Evolutionary conservation across 1,140 invertebrate genomes (phyloP).

Genomic region (Drosophila mojavensis): DNA sequence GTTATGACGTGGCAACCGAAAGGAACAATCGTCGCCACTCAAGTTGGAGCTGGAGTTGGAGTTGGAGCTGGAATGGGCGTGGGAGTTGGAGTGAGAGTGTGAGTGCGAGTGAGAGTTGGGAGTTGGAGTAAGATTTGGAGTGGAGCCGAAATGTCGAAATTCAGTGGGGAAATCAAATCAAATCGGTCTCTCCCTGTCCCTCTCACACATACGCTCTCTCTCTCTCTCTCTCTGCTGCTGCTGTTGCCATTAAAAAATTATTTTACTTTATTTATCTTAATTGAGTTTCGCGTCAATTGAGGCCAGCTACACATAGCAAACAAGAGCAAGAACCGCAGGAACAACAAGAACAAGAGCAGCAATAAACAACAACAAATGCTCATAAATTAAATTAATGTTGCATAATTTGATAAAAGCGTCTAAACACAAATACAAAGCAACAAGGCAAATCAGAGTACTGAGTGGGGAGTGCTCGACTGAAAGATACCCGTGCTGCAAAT

Average conservation of each 20-base stretch:
- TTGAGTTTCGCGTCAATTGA: slow-evolving; percentile 75
- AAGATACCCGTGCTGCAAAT: background rate
- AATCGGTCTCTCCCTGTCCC: slow-evolving; percentile 19
- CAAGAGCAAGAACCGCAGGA: background rate
- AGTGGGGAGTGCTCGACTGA: background rate
- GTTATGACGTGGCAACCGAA: slow-evolving; percentile 42
- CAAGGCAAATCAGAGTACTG: slow-evolving; percentile 15
- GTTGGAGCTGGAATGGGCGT: too few relatives aligned
- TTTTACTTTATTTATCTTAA: slow-evolving; percentile 78
- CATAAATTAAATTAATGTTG: slow-evolving; percentile 78
- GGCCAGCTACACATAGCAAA: slow-evolving; percentile 26
- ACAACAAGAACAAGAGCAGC: slow-evolving; percentile 15
- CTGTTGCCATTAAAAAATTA: slow-evolving; percentile 12
- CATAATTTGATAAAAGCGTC: slow-evolving; percentile 71
- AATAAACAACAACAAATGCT: slow-evolving; percentile 35
- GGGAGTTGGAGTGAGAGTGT: background rate
- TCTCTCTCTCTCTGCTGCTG: slow-evolving; percentile 8
- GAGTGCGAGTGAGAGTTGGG: background rate
- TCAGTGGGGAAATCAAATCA: slow-evolving; percentile 74
- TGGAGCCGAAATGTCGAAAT: slow-evolving; percentile 4
- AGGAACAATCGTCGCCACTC: slow-evolving; percentile 18
- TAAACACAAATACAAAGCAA: slow-evolving; percentile 45
- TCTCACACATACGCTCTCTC: background rate
- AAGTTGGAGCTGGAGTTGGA: background rate
- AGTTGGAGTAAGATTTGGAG: too few relatives aligned